These are phyloP conservation scores for Chloebia gouldiae DNA, from an alignment of 2,113 vertebrate species.

Conservation along the genomic window DNA sequence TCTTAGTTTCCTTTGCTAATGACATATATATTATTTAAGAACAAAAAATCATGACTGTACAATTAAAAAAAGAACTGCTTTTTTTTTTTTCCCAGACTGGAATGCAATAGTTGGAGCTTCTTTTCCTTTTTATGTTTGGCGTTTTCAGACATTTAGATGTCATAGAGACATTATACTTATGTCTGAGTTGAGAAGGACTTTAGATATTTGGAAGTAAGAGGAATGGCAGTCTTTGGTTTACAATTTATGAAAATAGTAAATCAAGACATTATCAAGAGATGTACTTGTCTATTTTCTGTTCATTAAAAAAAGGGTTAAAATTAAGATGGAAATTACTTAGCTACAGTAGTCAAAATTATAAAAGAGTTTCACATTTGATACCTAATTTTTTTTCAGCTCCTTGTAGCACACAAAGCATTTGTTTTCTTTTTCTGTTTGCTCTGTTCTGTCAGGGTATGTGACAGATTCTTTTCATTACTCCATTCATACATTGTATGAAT, in stretches of 20 bases:
- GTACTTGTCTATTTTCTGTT: not conserved
- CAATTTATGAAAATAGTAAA: not conserved
- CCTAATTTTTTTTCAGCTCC: not conserved
- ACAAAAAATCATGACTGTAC: not conserved
- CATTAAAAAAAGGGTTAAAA: not conserved
- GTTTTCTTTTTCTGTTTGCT: not conserved
- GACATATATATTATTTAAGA: not conserved
- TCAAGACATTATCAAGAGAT: constrained; percentile 38
- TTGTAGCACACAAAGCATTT: not conserved
- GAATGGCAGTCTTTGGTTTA: not conserved
- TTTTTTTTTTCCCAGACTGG: not conserved
- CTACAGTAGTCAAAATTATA: not conserved
- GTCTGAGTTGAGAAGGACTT: not conserved
- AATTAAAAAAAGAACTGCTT: rapidly evolving
- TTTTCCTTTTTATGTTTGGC: not conserved
- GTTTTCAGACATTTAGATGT: not conserved
- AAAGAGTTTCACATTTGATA: not conserved
- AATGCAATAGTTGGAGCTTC: not conserved
- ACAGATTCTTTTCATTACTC: not conserved
- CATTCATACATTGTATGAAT: not conserved
- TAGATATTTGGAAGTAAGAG: not conserved
- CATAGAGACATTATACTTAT: not conserved
- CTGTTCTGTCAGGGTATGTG: not conserved
- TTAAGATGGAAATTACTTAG: not conserved
- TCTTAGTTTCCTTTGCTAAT: not conserved